Evolutionary conservation across 2,888 invertebrate genomes (phyloP).

Genomic region (Magallana nippona): DNA sequence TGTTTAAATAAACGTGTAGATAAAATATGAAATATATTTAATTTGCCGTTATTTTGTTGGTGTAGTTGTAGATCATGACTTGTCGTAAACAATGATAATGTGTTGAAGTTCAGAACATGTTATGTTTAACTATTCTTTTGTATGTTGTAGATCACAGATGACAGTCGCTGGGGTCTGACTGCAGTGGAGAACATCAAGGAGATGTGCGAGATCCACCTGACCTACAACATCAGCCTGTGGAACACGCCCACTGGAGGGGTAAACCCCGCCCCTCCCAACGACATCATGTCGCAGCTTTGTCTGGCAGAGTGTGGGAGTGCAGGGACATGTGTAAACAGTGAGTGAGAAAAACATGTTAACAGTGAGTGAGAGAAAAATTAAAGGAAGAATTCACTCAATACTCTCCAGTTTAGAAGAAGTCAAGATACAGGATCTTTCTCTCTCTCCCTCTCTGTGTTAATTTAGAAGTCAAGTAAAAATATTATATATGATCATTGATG

Average conservation of each 20-base stretch:
- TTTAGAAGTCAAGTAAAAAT: too few species aligned
- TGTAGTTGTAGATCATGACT: too few species aligned
- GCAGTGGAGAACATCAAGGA: constrained; percentile 57
- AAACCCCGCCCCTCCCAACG: constrained; percentile 45
- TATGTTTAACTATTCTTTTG: not conserved
- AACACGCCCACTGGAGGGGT: constrained; percentile 25
- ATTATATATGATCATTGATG: too few species aligned
- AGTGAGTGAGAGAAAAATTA: not conserved
- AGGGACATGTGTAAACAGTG: constrained; percentile 62
- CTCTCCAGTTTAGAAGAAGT: too few species aligned
- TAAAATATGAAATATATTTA: too few species aligned
- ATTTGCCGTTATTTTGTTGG: too few species aligned
- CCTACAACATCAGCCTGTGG: constrained; percentile 58
- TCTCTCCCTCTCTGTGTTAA: too few species aligned
- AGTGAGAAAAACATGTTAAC: constrained; percentile 5
- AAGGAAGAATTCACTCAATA: too few species aligned
- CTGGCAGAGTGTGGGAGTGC: constrained; percentile 58
- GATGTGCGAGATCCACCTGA: constrained; percentile 59
- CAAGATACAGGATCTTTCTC: too few species aligned
- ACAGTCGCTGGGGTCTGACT: constrained; percentile 54
- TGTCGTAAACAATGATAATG: too few species aligned
- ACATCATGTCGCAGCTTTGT: constrained; percentile 55
- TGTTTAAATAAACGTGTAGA: too few species aligned
- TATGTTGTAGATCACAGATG: constrained; percentile 53
- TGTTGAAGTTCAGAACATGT: too few species aligned